phyloP scores from a whole-genome alignment of 2,797 vertebrate species.

The Clarias fuscus region DNA sequence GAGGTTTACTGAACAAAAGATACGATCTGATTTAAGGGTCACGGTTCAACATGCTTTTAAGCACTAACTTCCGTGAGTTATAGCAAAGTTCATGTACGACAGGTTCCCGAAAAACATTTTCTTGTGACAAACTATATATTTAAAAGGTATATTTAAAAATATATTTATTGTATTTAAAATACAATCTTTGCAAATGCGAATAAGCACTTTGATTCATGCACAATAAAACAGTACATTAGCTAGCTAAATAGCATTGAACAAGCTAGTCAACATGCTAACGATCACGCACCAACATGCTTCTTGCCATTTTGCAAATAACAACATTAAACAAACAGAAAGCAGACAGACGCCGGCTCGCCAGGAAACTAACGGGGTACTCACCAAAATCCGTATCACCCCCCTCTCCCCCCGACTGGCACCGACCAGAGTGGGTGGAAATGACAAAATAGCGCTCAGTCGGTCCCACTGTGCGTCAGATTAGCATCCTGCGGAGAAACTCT shows the following conservation, averaged over 20 bases:
- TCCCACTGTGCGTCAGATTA: conserved; percentile 6
- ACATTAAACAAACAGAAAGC: background rate
- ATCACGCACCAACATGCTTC: background rate
- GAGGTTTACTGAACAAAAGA: background rate
- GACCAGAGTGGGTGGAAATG: conserved; percentile 5
- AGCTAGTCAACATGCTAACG: background rate
- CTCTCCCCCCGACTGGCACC: background rate
- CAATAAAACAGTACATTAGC: background rate
- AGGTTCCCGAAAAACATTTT: too few relatives aligned
- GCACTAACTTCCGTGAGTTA: background rate
- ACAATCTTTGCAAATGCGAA: too few relatives aligned
- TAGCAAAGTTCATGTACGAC: too few relatives aligned
- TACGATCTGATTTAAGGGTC: background rate
- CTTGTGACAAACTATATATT: too few relatives aligned
- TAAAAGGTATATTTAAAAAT: too few relatives aligned
- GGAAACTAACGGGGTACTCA: background rate
- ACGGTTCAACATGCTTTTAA: background rate
- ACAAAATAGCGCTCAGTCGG: conserved; percentile 1
- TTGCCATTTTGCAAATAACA: background rate
- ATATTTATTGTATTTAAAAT: too few relatives aligned
- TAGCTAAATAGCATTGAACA: background rate
- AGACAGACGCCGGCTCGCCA: background rate
- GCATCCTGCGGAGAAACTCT: conserved; percentile 4
- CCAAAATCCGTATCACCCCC: background rate
- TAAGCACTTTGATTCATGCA: background rate